Evolutionary conservation across 2,888 invertebrate genomes (phyloP).

Genomic region (Acrobasis repandana): DNA sequence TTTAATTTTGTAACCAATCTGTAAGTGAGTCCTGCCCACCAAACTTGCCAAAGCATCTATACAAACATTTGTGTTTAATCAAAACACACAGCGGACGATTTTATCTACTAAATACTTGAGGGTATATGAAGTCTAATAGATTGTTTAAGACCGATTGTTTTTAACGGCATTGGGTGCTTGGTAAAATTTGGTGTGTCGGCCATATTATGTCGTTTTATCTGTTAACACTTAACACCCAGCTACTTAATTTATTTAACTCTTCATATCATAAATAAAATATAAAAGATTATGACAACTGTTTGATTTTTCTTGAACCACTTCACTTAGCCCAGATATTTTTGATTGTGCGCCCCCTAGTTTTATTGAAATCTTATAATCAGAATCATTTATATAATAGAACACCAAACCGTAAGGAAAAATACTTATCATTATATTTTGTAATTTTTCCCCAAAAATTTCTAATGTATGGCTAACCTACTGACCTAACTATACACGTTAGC

Average conservation of each 20-base stretch:
- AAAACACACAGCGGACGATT: no score
- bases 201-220: background rate
- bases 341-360: no score
- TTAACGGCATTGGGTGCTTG: background rate
- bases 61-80: background rate
- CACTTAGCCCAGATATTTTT: background rate
- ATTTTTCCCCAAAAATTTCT: no score
- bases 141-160: background rate
- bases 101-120: no score
- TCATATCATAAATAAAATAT: slow-evolving; percentile 22
- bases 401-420: no score
- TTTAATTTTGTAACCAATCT: no score
- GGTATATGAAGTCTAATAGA: background rate
- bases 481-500: no score
- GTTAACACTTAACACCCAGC: background rate
- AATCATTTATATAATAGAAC: no score
- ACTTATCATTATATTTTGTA: no score
- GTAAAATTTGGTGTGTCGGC: background rate
- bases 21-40: background rate
- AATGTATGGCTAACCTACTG: no score
- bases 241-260: slow-evolving; percentile 20
- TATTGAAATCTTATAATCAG: no score
- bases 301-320: background rate
- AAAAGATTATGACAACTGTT: background rate
- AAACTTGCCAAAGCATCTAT: background rate